These are phyloP conservation scores for Tholera decimalis DNA, from an alignment of 2,888 invertebrate species.

Conservation along the genomic window DNA sequence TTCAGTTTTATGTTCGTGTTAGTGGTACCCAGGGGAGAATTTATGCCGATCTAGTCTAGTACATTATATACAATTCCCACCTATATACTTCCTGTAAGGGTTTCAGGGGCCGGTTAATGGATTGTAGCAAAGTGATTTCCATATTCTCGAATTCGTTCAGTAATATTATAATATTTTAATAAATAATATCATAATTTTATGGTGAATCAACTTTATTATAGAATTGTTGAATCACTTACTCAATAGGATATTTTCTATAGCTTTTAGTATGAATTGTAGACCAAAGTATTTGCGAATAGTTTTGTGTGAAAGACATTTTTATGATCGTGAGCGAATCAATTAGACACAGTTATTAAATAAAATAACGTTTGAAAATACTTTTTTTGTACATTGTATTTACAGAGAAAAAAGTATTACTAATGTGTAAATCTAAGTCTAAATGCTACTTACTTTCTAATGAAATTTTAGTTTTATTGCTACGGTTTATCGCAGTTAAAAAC, in stretches of 20 bases:
- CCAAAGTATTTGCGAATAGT: not conserved
- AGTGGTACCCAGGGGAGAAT: not conserved
- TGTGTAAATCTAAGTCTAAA: no score
- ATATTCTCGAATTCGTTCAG: slow-evolving; percentile 7
- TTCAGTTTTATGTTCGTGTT: not conserved
- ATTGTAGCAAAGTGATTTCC: slow-evolving; percentile 43
- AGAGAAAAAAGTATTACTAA: no score
- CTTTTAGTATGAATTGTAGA: not conserved
- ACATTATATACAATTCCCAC: not conserved
- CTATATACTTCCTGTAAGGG: slow-evolving; percentile 8
- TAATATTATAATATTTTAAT: slow-evolving; percentile 5
- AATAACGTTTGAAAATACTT: not conserved
- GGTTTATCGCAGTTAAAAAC: not conserved
- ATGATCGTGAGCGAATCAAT: slow-evolving; percentile 1
- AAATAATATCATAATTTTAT: no score
- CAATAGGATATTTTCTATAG: slow-evolving; percentile 1
- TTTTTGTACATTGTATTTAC: no score
- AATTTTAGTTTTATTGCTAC: not conserved
- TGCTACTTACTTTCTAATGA: not conserved
- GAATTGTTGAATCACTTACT: no score
- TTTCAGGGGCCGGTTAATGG: slow-evolving; percentile 43
- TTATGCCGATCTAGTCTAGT: not conserved
- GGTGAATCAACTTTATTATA: no score
- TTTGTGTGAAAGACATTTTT: slow-evolving; percentile 1
- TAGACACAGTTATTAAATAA: slow-evolving; percentile 10